phyloP scores from a whole-genome alignment of 1,140 invertebrate genomes.

The Oscheius sp. region DNA sequence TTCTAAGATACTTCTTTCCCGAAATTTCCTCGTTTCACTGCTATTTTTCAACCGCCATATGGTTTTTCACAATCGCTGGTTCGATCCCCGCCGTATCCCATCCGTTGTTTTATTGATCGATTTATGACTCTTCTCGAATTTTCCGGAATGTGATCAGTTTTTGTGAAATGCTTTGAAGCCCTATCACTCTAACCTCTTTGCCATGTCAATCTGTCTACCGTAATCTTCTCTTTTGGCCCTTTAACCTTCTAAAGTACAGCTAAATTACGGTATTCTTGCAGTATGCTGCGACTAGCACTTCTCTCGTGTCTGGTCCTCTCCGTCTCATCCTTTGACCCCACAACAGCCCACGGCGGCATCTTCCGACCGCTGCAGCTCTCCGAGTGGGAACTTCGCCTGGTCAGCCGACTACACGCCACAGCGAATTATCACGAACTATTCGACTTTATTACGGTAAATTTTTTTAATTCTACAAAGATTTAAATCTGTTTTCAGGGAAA shows the following conservation, averaged over 20 bases:
- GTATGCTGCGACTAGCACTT: not conserved
- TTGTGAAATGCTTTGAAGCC: not conserved
- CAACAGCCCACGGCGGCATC: not conserved
- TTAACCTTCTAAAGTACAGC: not conserved
- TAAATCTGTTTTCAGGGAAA: not conserved
- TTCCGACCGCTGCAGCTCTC: not conserved
- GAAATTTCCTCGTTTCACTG: not conserved
- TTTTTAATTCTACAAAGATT: not conserved
- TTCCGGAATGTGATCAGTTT: not conserved
- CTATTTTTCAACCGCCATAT: not conserved
- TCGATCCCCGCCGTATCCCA: too few species aligned
- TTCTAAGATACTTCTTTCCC: not conserved
- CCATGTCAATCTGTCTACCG: not conserved
- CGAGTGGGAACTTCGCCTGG: not conserved
- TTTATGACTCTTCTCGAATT: not conserved
- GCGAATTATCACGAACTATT: not conserved
- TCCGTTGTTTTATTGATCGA: too few species aligned
- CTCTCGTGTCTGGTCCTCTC: not conserved
- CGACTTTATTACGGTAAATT: not conserved
- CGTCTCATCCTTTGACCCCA: not conserved
- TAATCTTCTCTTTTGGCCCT: not conserved
- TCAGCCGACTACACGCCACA: slow-evolving; percentile 2
- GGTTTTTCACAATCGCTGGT: not conserved
- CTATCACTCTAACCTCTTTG: not conserved
- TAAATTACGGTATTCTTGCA: not conserved